Conservation (phyloP, 2,797 vertebrate genomes). For the Tinamus major region DNA sequence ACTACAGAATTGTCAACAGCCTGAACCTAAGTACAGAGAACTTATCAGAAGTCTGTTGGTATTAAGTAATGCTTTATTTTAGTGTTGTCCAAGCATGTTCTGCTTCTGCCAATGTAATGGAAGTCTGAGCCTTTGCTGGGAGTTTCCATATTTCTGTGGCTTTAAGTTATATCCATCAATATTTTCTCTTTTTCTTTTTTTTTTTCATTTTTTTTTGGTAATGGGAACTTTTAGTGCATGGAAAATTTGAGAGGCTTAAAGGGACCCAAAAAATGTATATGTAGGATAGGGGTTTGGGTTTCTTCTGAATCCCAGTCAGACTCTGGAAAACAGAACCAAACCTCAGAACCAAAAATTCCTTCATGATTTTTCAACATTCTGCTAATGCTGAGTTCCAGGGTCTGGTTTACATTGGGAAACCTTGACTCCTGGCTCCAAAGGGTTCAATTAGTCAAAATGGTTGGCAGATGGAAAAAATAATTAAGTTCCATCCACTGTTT, state of each 20-base stretch:
- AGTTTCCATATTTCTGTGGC: constrained; percentile 68
- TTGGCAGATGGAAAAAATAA: constrained; percentile 76
- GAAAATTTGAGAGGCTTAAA: constrained; percentile 70
- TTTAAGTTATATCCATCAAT: constrained; percentile 70
- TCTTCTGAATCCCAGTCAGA: constrained; percentile 32
- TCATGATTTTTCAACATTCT: constrained; percentile 19
- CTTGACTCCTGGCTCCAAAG: constrained; percentile 63
- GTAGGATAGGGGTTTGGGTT: constrained; percentile 53
- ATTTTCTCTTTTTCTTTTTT: constrained; percentile 45
- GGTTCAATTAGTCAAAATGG: constrained; percentile 74
- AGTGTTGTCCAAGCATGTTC: constrained; percentile 43
- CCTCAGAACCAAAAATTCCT: constrained; percentile 38
- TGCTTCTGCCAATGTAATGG: constrained; percentile 64
- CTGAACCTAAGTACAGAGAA: not conserved
- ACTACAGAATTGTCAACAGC: not conserved
- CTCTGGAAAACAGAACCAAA: constrained; percentile 33
- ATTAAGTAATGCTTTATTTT: constrained; percentile 44
- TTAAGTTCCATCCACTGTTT: constrained; percentile 62
- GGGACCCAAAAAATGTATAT: constrained; percentile 59
- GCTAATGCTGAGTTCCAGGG: constrained; percentile 3
- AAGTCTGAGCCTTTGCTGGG: constrained; percentile 57
- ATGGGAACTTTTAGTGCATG: constrained; percentile 62
- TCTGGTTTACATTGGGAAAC: constrained; percentile 64
- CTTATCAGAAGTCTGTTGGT: not conserved
- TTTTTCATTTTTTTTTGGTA: constrained; percentile 33